phyloP scores from a whole-genome alignment of 2,113 vertebrate species.

The Neolamprologus ventralis region DNA sequence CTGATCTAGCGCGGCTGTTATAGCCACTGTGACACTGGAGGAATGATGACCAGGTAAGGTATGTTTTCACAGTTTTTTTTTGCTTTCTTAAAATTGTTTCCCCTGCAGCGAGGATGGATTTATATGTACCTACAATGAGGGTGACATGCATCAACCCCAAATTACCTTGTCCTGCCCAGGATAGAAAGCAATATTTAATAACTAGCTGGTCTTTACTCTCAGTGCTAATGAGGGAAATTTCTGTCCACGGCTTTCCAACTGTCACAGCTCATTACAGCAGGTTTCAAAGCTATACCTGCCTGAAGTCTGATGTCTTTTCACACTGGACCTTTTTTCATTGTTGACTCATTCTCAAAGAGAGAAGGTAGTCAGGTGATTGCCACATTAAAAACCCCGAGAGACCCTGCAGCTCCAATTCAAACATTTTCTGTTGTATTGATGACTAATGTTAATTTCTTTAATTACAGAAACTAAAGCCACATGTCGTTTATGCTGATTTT shows the following conservation, averaged over 20 bases:
- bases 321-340: not conserved
- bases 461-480: not conserved
- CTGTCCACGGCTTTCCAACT: not conserved
- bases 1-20: not conserved
- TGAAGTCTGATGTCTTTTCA: slow-evolving; percentile 7
- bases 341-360: not conserved
- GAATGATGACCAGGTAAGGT: not conserved
- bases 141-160: not conserved
- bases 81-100: not conserved
- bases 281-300: not conserved
- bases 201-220: slow-evolving; percentile 1
- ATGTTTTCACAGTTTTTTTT: not conserved
- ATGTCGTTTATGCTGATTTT: not conserved
- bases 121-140: not conserved
- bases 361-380: not conserved
- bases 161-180: not conserved
- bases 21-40: not conserved
- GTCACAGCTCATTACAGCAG: slow-evolving; percentile 13
- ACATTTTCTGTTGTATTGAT: not conserved
- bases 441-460: not conserved
- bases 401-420: not conserved
- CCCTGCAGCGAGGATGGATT: not conserved
- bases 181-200: not conserved
- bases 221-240: slow-evolving; percentile 1
- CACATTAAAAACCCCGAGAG: not conserved